Evolutionary conservation across 2,113 vertebrate species (phyloP).

Genomic region (Cathartes aura): DNA sequence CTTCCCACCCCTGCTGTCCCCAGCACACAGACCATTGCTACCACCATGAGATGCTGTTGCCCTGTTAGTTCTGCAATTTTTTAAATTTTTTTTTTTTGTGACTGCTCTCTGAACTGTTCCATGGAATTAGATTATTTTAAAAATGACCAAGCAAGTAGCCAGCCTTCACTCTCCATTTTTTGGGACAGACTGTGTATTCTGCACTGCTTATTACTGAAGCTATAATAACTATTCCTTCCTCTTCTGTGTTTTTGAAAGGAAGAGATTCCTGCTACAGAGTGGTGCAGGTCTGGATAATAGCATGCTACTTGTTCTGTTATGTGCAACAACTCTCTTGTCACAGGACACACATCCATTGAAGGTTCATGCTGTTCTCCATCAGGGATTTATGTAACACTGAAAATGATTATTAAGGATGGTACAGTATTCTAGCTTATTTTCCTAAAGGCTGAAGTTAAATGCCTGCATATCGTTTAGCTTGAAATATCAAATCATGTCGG

Average conservation of each 20-base stretch:
- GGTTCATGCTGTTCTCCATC: background rate
- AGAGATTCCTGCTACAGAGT: background rate
- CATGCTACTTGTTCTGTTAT: background rate
- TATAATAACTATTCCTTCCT: background rate
- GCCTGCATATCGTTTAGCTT: background rate
- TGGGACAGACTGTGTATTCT: background rate
- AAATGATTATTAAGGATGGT: background rate
- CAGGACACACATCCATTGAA: fast-evolving
- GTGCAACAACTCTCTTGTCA: background rate
- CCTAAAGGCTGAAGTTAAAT: background rate
- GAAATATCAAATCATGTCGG: background rate
- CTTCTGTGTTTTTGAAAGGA: background rate
- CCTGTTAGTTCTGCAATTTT: background rate
- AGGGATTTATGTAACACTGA: background rate
- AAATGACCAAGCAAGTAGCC: background rate
- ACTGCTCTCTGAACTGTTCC: background rate
- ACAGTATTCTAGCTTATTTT: background rate
- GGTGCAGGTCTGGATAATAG: background rate
- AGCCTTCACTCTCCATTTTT: background rate
- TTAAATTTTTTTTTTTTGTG: background rate
- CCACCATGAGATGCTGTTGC: background rate
- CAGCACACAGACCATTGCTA: background rate
- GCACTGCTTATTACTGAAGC: background rate
- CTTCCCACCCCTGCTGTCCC: background rate
- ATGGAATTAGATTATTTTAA: background rate